Base-by-base conservation (phyloP, 2,113 vertebrate species). In the Leuciscus idus region DNA sequence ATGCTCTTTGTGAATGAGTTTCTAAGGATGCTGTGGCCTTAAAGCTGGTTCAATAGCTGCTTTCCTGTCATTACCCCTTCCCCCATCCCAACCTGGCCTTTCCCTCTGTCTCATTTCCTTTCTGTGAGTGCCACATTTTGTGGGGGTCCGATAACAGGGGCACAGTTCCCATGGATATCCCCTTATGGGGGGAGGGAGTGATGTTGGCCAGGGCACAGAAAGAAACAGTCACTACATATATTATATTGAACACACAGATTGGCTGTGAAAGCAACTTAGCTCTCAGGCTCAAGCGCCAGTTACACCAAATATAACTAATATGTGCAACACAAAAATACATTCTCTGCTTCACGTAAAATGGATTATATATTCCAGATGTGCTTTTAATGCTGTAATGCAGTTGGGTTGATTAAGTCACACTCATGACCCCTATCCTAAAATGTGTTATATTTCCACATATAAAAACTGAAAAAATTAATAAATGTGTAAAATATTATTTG, bases 121-220 rank as follows among this genome's bases (percentile, higher is more conserved):
- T 87, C 70, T 57, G 21, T 82, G 84, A 86, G 86, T 72, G 72
- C 80, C 87, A 84, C 74, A 66, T 81, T 87, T 86, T 85, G 87
- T 57, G 70, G 86, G 84, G 84, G 84, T 92, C 89, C 84, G 87
- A 91, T 90, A 91, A 90, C 83, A 82, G 89, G 84, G 86, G 50
- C 75, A 93, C 28, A 59, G 91, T 94, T 94, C 94, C 90, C 93
- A 94, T 92, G 92, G 91, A 91, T 92, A 90, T 89, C 88, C 90
- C 92, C 91, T 43, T 92, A 6, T 75, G 91, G 91, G 92, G 55
- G 91, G 88, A 84, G 87, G 66, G 84, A 89, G 92, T 94, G 93
- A 94, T 92, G 92, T 88, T 92, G 91, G 89, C 92, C 94, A 94
- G 94, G 93, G 88, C 92, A 87, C 84, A 89, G 90, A 90, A 89